These are phyloP conservation scores for Dorcus parallelipipedus DNA, from an alignment of 2,888 invertebrate species.

Conservation along the genomic window DNA sequence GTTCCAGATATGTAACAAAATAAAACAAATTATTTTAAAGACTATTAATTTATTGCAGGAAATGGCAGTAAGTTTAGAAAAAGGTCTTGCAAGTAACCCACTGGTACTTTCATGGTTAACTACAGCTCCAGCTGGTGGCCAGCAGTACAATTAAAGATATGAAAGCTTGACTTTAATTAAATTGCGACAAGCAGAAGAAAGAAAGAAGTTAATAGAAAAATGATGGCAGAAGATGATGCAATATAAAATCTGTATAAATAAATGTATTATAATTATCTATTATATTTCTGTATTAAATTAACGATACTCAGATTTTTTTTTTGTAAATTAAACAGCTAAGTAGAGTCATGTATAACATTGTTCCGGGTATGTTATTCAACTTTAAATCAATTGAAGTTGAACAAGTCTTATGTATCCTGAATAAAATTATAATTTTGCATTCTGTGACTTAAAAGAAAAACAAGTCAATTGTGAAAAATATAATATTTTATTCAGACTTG, in stretches of 20 bases:
- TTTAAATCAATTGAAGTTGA: too few species aligned
- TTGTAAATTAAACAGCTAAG: too few species aligned
- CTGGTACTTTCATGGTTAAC: slow-evolving; percentile 70
- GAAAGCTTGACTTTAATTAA: slow-evolving; percentile 78
- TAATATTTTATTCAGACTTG: too few species aligned
- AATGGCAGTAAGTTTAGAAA: slow-evolving; percentile 55
- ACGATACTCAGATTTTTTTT: too few species aligned
- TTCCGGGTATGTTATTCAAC: too few species aligned
- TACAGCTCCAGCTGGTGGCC: slow-evolving; percentile 43
- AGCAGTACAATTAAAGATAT: slow-evolving; percentile 56
- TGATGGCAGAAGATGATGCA: slow-evolving; percentile 57
- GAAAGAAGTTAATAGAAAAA: slow-evolving; percentile 71
- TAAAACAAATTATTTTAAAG: slow-evolving; percentile 2
- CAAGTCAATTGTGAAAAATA: too few species aligned
- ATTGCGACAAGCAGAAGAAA: slow-evolving; percentile 81
- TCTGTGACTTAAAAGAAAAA: too few species aligned
- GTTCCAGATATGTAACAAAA: neutral
- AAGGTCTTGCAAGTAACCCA: slow-evolving; percentile 66
- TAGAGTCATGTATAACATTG: too few species aligned
- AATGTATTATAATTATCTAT: neutral
- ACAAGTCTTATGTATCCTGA: too few species aligned
- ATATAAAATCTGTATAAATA: slow-evolving; percentile 8
- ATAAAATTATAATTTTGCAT: too few species aligned
- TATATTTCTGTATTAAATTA: neutral
- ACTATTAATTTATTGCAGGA: slow-evolving; percentile 44